Evolutionary conservation across 2,888 invertebrate species (phyloP), one percentile per base, ranked within the genome.

Genomic region (Anoplius nigerrimus): DNA sequence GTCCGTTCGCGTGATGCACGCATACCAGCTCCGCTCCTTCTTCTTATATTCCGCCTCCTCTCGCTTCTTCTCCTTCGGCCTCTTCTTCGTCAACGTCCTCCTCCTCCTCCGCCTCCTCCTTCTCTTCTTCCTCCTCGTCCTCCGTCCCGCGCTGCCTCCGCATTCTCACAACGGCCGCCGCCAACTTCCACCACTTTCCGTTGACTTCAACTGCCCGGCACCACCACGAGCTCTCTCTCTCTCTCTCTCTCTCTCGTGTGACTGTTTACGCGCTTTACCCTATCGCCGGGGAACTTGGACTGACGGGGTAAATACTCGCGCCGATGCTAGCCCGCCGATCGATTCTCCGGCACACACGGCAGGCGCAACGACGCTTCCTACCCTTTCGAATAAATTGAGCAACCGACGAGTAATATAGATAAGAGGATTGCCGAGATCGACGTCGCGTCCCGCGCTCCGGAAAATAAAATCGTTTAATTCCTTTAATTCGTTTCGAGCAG

Each of bases 1-100:
- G 82, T 84, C 79, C 81, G 84, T 75, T 86, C 81, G 86, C 86
- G 86, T 86, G 86, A 85, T 79, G 82, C 82, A 82, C 86, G 86
- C 84, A 82, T 79, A 75, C 76, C 72, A 34, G 63, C 64, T 59
- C 57, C 55, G 34, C 34, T 34, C 69, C 54, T 67, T 62, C 57
- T 54, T 48, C 73, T 69, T 66, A 43, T 59, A 55, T 61, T 56
- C 66, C 58, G 61, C 34, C 58, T 62, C 62, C 53, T 55, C 52
- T 66, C 11, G 59, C 60, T 71, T 54, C 66, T 68, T 60, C 56
- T 64, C 51, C 53, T 54, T 69, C 55, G 65, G 69, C 58, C 67
- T 63, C 69, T 66, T 60, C 58, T 54, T 63, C 22, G 16, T 54
- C 46, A 42, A 18, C 63, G 18, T 43, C 60, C 20, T 22, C 27